Evolutionary conservation across 1,140 invertebrate species (phyloP), one percentile per base, ranked within the genome.

Genomic region (Papilio aristodemus): DNA sequence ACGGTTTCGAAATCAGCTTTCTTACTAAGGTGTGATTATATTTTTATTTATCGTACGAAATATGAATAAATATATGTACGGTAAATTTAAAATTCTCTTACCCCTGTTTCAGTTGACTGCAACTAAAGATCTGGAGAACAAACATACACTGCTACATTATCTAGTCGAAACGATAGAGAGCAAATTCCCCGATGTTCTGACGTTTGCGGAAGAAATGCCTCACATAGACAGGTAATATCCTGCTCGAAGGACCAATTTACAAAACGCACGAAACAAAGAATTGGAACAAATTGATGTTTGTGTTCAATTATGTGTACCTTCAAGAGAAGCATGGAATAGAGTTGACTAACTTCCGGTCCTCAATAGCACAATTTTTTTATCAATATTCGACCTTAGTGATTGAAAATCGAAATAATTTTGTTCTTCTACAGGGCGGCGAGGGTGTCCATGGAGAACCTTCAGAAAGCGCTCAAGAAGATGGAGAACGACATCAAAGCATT

Each of bases 1-100:
- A 97, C 80, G 99, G 97, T 5, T 99, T 99, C 91, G 98, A 99
- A 90, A 98, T 99, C 68, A 98, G 95, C 84, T 99, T 97, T 87
- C 93, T 99, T 1, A 96, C 97, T 0, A 99, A 99, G 93, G 96
- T 98, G 89, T 71, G 77, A 76, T 43, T 2, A 57, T 68, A 1
- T 54, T 54, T 9, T 19, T 17, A 68, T 77, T 70, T 81, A 46
- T 32, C 10, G 32, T 32, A n/a, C n/a, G n/a, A n/a, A n/a, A n/a
- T n/a, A n/a, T n/a, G n/a, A n/a, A n/a, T n/a, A n/a, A n/a, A n/a
- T n/a, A n/a, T n/a, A n/a, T n/a, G n/a, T n/a, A n/a, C n/a, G n/a
- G n/a, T n/a, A n/a, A n/a, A n/a, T n/a, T n/a, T n/a, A n/a, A n/a
- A 36, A 14, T 32, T 46, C 8, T 46, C 36, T 36, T 14, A 11